A percentile compares a stretch with the other conserved stretches of the same genome.
These are phyloP conservation scores for Noctua janthe DNA, from an alignment of 2,888 invertebrate species.

Conservation along the genomic window DNA sequence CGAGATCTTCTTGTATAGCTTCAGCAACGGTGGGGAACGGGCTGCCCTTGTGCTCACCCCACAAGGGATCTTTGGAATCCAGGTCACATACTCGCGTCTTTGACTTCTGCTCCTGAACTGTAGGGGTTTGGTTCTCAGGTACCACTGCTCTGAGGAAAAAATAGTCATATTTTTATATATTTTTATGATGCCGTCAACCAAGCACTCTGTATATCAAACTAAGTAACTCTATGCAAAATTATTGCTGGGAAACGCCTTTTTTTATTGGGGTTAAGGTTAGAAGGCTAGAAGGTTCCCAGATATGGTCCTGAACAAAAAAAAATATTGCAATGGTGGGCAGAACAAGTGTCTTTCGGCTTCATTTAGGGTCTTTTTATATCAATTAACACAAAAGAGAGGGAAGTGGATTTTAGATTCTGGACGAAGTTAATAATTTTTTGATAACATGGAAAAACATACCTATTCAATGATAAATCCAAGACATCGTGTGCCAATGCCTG, in stretches of 20 bases:
- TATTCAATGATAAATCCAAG: constrained; percentile 96
- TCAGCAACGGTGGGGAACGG: constrained; percentile 99
- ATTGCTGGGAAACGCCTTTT: no score
- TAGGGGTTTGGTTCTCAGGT: constrained; percentile 82
- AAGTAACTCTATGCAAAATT: no score
- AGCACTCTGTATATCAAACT: no score
- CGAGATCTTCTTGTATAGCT: constrained; percentile 99
- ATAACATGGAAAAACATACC: constrained; percentile 79
- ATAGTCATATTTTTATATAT: no score
- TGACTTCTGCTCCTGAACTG: constrained; percentile 91
- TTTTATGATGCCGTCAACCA: no score
- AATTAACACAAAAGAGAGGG: not conserved
- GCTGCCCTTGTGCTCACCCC: constrained; percentile 98
- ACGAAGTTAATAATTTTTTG: not conserved
- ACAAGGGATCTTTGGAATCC: constrained; percentile 97
- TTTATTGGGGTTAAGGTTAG: no score
- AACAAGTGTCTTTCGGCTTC: no score
- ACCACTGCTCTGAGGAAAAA: constrained; percentile 81
- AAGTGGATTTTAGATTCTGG: not conserved
- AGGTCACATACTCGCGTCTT: constrained; percentile 97
- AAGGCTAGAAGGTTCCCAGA: no score
- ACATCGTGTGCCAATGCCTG: constrained; percentile 99
- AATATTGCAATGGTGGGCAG: no score
- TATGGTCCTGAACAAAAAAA: no score
- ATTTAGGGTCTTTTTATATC: no score